Percentiles rank a stretch among this genome's conserved stretches.
phyloP scores from a whole-genome alignment of 1,140 invertebrate species.

The Drosophila serrata region DNA sequence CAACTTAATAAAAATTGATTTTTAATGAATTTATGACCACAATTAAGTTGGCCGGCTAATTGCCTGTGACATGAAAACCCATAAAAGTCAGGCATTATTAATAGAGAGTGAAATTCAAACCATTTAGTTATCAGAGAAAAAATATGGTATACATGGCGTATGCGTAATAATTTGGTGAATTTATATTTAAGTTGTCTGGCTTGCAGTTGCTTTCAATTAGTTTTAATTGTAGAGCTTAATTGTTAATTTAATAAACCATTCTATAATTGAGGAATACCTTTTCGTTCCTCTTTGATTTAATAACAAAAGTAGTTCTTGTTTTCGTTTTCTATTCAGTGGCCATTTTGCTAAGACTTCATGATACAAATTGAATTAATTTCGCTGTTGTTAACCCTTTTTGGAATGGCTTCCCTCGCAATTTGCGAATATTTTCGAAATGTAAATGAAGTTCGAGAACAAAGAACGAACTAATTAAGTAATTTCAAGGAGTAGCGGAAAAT shows the following conservation, averaged over 20 bases:
- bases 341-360: constrained; percentile 15
- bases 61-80: constrained; percentile 16
- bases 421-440: constrained; percentile 40
- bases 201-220: background rate
- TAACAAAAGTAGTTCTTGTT: background rate
- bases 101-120: constrained; percentile 5
- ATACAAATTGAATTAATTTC: constrained; percentile 28
- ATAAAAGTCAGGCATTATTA: constrained; percentile 11
- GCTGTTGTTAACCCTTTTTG: constrained; percentile 1
- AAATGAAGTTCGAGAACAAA: constrained; percentile 52
- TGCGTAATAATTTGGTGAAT: constrained; percentile 1
- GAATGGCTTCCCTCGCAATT: constrained; percentile 12
- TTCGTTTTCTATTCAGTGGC: constrained; percentile 5
- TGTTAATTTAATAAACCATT: background rate
- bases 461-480: constrained; percentile 47
- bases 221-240: background rate
- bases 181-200: background rate
- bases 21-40: constrained; percentile 62
- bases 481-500: constrained; percentile 16
- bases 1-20: constrained; percentile 55
- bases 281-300: background rate
- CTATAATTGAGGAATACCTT: background rate
- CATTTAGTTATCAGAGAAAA: background rate
- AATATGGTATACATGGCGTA: background rate
- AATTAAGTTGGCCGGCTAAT: constrained; percentile 33